Evolutionary conservation across 2,113 vertebrate genomes (phyloP).

Genomic region (Stercorarius parasiticus): DNA sequence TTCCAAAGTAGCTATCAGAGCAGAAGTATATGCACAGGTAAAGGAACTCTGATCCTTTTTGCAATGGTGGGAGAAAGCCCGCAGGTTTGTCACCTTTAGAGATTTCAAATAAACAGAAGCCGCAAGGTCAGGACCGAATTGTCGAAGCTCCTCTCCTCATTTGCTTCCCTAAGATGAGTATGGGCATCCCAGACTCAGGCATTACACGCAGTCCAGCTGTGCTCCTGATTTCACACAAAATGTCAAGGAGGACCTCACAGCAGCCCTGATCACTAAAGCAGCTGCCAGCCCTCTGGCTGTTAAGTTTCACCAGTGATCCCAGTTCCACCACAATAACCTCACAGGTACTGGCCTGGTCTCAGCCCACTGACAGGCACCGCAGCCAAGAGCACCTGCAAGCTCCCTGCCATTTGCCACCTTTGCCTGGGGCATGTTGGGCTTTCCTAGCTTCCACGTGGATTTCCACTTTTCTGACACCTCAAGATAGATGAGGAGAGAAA

Average conservation of each 20-base stretch:
- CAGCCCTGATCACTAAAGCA: background rate
- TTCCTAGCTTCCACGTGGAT: background rate
- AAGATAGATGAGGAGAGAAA: background rate
- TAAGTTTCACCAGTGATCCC: background rate
- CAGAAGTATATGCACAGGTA: background rate
- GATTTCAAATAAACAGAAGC: background rate
- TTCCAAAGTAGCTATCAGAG: background rate
- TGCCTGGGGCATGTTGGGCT: background rate
- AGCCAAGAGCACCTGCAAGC: background rate
- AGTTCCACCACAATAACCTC: background rate
- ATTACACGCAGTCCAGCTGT: background rate
- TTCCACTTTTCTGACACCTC: background rate
- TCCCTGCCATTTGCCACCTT: background rate
- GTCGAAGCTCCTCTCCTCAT: background rate
- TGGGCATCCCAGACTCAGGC: background rate
- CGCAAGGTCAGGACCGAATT: background rate
- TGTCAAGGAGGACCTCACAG: background rate
- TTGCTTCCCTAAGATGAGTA: background rate
- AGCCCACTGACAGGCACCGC: accelerated
- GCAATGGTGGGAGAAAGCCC: background rate
- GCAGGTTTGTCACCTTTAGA: background rate
- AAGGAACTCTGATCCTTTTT: background rate
- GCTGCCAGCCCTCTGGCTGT: background rate
- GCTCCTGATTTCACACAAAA: background rate
- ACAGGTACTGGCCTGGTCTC: background rate